Evolutionary conservation across 2,888 invertebrate species (phyloP), one percentile per base, ranked within the genome.

Genomic region (Pandemis cinnamomeana): DNA sequence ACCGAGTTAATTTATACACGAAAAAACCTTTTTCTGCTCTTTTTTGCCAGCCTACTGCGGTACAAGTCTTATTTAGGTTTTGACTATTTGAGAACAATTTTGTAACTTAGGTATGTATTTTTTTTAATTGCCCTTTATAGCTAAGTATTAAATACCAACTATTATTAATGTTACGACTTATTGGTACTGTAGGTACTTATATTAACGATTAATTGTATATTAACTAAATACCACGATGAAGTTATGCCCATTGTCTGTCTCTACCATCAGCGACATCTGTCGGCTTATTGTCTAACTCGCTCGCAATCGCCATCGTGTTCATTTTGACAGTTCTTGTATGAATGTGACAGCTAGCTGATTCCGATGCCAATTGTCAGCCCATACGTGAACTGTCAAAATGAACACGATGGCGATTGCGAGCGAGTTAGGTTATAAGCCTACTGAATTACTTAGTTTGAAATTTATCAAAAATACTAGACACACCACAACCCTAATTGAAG

Each of bases 31-130:
- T 11, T 51, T 51, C 48, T n/a, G 13, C 15, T 53, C 53, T 53
- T 15, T 20, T 13, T 15, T 20, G 15, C 15, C 6, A 15, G 6
- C 6, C 2, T 7, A 15, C 15, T 2, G 20, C 53, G 15, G 53
- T 20, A 10, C 48, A 53, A 53, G 8, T 53, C 36, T 44, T 48
- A 27, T 11, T 62, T 53, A 55, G 64, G 10, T 20, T 66, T 53
- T 44, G 66, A 74, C 51, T 20, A 73, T 73, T 70, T 58, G 70
- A 61, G 64, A 75, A 75, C 75, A 71, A 62, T 75, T 71, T 75
- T 61, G 55, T 15, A 62, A 62, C 67, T 63, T 63, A 58, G 58
- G 58, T 58, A 58, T 58, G 20, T 58, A 27, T 58, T 27, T 58
- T 27, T 67, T 51, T 60, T 41, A 55, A 72, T 68, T 72, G 67